These are phyloP conservation scores for Drosophila bocqueti DNA, from an alignment of 1,140 invertebrate species.

Conservation along the genomic window DNA sequence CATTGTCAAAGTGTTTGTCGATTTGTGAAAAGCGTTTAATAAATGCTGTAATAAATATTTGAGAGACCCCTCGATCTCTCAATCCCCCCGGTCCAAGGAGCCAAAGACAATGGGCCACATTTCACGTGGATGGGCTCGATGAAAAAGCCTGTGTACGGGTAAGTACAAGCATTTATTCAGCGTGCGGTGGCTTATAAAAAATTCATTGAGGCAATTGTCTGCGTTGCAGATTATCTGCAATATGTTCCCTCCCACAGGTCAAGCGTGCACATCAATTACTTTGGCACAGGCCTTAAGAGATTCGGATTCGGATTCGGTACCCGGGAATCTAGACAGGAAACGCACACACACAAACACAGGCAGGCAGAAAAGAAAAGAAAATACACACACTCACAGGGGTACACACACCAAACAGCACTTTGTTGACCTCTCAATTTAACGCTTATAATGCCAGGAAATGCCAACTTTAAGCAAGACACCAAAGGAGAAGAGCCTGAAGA, in stretches of 20 bases:
- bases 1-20: slow-evolving; percentile 47
- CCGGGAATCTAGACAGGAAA: slow-evolving; percentile 63
- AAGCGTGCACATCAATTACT: slow-evolving; percentile 85
- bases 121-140: slow-evolving; percentile 65
- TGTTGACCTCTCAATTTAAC: slow-evolving; percentile 81
- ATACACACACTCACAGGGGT: slow-evolving; percentile 12
- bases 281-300: slow-evolving; percentile 80
- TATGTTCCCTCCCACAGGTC: slow-evolving; percentile 85
- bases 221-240: slow-evolving; percentile 84
- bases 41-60: slow-evolving; percentile 77
- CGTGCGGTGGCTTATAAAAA: slow-evolving; percentile 75
- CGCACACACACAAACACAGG: slow-evolving; percentile 36
- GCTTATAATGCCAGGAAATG: slow-evolving; percentile 82
- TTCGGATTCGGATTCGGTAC: slow-evolving; percentile 35
- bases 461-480: slow-evolving; percentile 58
- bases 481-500: slow-evolving; percentile 40
- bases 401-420: slow-evolving; percentile 42
- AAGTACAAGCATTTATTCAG: slow-evolving; percentile 38
- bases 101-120: slow-evolving; percentile 71
- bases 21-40: slow-evolving; percentile 76
- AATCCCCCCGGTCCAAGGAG: neutral
- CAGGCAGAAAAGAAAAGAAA: slow-evolving; percentile 14
- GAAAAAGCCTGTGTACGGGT: slow-evolving; percentile 40
- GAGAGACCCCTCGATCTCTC: slow-evolving; percentile 16
- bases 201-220: slow-evolving; percentile 84